These are phyloP conservation scores for Cynoglossus semilaevis DNA, from an alignment of 2,113 vertebrate genomes.

Conservation along the genomic window DNA sequence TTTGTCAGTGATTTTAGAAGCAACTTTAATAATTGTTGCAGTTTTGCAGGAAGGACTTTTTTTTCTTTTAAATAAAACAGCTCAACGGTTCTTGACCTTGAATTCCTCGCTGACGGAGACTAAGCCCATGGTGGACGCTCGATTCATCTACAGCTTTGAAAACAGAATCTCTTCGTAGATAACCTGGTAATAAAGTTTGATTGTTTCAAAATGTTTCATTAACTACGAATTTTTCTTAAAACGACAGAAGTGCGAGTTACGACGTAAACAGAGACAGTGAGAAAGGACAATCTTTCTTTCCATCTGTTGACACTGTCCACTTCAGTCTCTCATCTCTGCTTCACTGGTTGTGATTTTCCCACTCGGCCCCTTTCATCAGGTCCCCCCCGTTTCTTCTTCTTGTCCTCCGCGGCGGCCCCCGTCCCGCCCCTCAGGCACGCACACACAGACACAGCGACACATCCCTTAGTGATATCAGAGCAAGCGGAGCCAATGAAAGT, in stretches of 20 bases:
- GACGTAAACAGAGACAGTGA: conserved; percentile 31
- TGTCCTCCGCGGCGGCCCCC: conserved; percentile 34
- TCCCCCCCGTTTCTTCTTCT: conserved; percentile 54
- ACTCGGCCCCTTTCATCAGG: conserved; percentile 66
- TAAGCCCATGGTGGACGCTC: too few relatives aligned
- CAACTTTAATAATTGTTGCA: too few relatives aligned
- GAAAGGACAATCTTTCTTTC: conserved; percentile 56
- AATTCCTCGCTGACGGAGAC: too few relatives aligned
- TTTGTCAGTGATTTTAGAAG: too few relatives aligned
- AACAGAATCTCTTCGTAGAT: too few relatives aligned
- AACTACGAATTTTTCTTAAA: not conserved
- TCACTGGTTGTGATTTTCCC: conserved; percentile 72
- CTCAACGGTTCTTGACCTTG: too few relatives aligned
- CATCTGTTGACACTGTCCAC: conserved; percentile 56
- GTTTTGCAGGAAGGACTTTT: too few relatives aligned
- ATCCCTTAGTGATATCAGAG: conserved; percentile 80
- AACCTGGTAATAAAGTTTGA: too few relatives aligned
- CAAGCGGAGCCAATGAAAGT: conserved; percentile 77
- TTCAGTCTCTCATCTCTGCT: conserved; percentile 62
- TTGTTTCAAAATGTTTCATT: too few relatives aligned
- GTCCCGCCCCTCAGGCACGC: conserved; percentile 50
- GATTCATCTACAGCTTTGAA: too few relatives aligned
- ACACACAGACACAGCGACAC: conserved; percentile 62
- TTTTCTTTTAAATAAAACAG: too few relatives aligned
- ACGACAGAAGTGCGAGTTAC: conserved; percentile 23